Percentiles rank a stretch among this genome's conserved stretches.
Evolutionary conservation across 2,888 invertebrate species (phyloP).

Genomic region (Agriotes lineatus): DNA sequence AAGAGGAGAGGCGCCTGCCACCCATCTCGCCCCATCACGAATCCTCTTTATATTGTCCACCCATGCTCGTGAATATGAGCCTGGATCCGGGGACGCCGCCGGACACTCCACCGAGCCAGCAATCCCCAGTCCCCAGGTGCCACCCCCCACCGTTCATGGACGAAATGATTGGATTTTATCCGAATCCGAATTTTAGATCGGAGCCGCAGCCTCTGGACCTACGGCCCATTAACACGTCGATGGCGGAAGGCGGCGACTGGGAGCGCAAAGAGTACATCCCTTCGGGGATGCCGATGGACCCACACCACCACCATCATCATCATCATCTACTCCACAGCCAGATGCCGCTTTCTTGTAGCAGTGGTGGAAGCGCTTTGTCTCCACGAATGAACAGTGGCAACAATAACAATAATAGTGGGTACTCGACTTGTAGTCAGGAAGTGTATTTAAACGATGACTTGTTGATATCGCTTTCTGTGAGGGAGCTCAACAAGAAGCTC

Average conservation of each 20-base stretch:
- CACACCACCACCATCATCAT: slow-evolving; percentile 50
- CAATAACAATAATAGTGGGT: slow-evolving; percentile 64
- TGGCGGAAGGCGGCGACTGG: slow-evolving; percentile 20
- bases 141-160: slow-evolving; percentile 71
- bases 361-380: slow-evolving; percentile 73
- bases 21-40: slow-evolving; percentile 72
- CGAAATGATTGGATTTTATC: slow-evolving; percentile 85
- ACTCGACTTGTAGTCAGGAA: slow-evolving; percentile 74
- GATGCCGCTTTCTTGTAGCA: slow-evolving; percentile 78
- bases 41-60: slow-evolving; percentile 70
- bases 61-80: slow-evolving; percentile 64
- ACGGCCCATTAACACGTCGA: slow-evolving; percentile 65
- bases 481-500: slow-evolving; percentile 93
- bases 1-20: slow-evolving; percentile 69
- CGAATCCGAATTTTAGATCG: slow-evolving; percentile 75
- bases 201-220: slow-evolving; percentile 75
- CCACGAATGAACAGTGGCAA: slow-evolving; percentile 68
- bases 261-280: slow-evolving; percentile 62
- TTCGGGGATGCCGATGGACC: slow-evolving; percentile 62
- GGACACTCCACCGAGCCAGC: slow-evolving; percentile 80
- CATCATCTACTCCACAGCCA: slow-evolving; percentile 47
- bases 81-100: slow-evolving; percentile 86
- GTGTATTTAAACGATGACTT: slow-evolving; percentile 84
- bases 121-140: slow-evolving; percentile 64
- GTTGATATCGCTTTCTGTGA: slow-evolving; percentile 88